Base-by-base conservation (phyloP, 2,113 vertebrate species). In the Toxotes chatareus region DNA sequence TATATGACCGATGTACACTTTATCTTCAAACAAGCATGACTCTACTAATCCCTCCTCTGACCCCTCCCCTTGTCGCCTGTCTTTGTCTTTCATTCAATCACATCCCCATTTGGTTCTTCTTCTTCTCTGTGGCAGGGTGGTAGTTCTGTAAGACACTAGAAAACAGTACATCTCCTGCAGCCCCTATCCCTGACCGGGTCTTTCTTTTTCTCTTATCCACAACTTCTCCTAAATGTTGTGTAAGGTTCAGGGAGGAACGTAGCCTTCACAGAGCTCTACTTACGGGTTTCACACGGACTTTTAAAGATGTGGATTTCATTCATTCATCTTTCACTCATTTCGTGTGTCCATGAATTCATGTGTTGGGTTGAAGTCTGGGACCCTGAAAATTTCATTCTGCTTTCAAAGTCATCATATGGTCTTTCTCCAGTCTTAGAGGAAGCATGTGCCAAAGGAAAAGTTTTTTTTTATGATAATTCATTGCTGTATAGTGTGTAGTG, bases 261-360 rank as follows among this genome's bases (percentile, higher is more conserved):
- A 85, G 74, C 65, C 76, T 80, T 84, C 64, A 16, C 83, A 91
- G 89, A 93, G 93, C 31, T 65, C 75, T 70, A 31, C 75, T 47
- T 44, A 70, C 47, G 77, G 81, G 76, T 84, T 89, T 90, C 80
- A 72, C 53, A 53, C 61, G 36, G 75, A 83, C 76, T 72, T 68
- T 56, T 64, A 83, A 86, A 91, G 93, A 94, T 95, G 96, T 97
- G 97, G 96, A 96, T 97, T 97, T 98, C 97, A 96, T 96, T 96
- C 96, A 97, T 96, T 93, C 93, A 90, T 92, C 86, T 79, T 82
- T 88, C 86, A 87, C 82, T 82, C 92, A 92, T 92, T 85, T 78
- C 93, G 91, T 83, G 70, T 90, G 80, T 86, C 83, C 91, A 88
- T 88, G 73, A 90, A 71, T 84, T 86, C 91, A 89, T 77, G 69